Conservation (phyloP, 1,140 invertebrate species). For the Drosophila orosa region DNA sequence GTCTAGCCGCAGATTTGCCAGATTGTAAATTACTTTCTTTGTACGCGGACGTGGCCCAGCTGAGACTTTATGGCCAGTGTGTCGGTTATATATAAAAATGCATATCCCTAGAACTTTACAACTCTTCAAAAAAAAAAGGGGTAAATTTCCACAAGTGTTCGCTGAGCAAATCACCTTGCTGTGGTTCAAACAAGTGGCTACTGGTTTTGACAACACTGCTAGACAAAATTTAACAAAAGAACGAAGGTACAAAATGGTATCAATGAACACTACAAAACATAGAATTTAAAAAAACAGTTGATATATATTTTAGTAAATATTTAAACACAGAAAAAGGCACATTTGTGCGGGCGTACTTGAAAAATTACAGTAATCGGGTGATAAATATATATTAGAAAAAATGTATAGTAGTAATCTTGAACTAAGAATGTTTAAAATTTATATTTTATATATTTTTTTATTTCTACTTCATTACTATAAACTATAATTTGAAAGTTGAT, state of each 20-base stretch:
- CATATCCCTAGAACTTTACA: constrained; percentile 26
- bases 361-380: too few species aligned
- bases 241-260: background rate
- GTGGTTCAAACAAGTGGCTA: constrained; percentile 33
- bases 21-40: constrained; percentile 47
- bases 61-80: constrained; percentile 20
- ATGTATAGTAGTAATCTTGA: too few species aligned
- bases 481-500: too few species aligned
- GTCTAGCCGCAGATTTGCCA: constrained; percentile 14
- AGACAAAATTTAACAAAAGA: background rate
- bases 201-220: constrained; percentile 27
- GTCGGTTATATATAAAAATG: constrained; percentile 20
- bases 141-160: constrained; percentile 28
- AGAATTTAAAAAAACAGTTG: fast-evolving
- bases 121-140: constrained; percentile 23
- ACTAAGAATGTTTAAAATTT: too few species aligned
- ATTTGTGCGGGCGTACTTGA: background rate
- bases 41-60: constrained; percentile 20
- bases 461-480: too few species aligned
- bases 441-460: too few species aligned
- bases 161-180: background rate
- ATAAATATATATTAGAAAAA: too few species aligned
- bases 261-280: background rate
- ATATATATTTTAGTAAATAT: background rate
- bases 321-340: too few species aligned